Conservation (phyloP, 2,113 vertebrate species). For the Misgurnus mizolepis region DNA sequence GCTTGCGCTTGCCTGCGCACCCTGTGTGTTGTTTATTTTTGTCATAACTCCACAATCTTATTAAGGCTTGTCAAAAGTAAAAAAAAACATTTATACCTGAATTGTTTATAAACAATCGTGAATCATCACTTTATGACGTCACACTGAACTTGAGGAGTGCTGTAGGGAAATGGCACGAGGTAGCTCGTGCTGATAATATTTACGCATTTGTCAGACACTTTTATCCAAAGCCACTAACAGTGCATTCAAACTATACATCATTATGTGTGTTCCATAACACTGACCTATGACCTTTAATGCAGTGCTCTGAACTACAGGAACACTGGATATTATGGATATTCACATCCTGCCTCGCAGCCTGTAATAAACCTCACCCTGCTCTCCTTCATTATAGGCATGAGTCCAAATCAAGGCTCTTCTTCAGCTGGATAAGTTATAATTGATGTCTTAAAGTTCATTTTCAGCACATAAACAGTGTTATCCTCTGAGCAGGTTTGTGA, state of each 20-base stretch:
- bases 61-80: background rate
- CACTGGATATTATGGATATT: background rate
- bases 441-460: conserved; percentile 46
- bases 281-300: too few relatives aligned
- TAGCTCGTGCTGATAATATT: conserved; percentile 1
- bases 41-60: background rate
- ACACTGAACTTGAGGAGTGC: background rate
- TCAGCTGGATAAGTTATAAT: conserved; percentile 13
- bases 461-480: conserved; percentile 54
- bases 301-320: too few relatives aligned
- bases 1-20: background rate
- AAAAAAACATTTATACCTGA: background rate
- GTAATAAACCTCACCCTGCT: conserved; percentile 31
- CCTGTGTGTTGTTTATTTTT: background rate
- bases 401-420: background rate
- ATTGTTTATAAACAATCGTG: background rate
- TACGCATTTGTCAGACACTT: too few relatives aligned
- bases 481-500: conserved; percentile 52
- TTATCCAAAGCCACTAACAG: too few relatives aligned
- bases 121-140: background rate
- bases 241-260: too few relatives aligned
- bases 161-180: background rate
- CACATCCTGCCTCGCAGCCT: conserved; percentile 13
- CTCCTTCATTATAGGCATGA: conserved; percentile 26
- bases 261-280: too few relatives aligned